Evolutionary conservation across 2,888 invertebrate genomes (phyloP).

Genomic region (Platycnemis pennipes): DNA sequence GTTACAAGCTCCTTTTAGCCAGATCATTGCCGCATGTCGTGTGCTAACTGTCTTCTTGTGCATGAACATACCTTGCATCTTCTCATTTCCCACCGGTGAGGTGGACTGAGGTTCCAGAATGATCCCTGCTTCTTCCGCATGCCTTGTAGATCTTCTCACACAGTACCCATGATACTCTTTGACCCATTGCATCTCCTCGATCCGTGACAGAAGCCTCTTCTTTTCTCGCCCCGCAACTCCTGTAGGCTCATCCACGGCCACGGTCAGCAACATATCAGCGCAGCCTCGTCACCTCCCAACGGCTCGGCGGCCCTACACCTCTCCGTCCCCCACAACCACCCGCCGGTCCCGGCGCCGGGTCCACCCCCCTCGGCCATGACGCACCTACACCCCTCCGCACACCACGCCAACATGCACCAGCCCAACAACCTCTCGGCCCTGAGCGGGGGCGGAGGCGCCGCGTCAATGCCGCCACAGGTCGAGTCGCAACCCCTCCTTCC

Average conservation of each 20-base stretch:
- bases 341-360: constrained; percentile 74
- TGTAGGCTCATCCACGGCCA: constrained; percentile 57
- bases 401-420: constrained; percentile 71
- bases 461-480: constrained; percentile 74
- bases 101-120: too few relatives aligned
- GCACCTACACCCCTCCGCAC: constrained; percentile 73
- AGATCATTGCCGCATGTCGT: too few relatives aligned
- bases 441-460: neutral
- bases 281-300: constrained; percentile 81
- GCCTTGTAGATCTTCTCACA: too few relatives aligned
- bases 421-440: constrained; percentile 62
- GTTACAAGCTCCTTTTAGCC: too few relatives aligned
- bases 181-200: neutral
- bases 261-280: constrained; percentile 65
- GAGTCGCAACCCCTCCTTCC: constrained; percentile 81
- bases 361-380: constrained; percentile 74
- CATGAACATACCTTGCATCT: too few relatives aligned
- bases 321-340: constrained; percentile 82
- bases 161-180: neutral
- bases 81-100: too few relatives aligned
- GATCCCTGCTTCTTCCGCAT: too few relatives aligned
- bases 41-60: too few relatives aligned
- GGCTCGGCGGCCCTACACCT: constrained; percentile 79
- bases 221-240: neutral
- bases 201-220: neutral